Evolutionary conservation across 1,140 invertebrate species (phyloP), one percentile per base, ranked within the genome.

Genomic region (Temnothorax nylanderi): DNA sequence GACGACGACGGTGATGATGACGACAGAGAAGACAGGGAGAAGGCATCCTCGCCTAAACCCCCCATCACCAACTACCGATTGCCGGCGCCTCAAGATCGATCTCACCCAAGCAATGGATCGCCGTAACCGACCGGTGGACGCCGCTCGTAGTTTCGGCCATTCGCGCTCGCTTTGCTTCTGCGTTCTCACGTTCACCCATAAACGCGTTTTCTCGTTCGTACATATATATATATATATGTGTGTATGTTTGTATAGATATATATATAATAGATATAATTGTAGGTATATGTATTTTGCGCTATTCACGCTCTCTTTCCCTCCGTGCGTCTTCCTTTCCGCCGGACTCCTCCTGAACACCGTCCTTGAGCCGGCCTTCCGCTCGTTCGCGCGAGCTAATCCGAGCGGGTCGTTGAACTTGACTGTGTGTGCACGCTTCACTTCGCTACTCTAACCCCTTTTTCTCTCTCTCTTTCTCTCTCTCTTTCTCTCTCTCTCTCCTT

Each of bases 41-140:
- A 95, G 93, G 94, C 94, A 95, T 95, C 93, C 93, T 95, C 94
- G 94, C 94, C 94, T 92, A 94, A 95, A 93, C 92, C 93, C 94
- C 94, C 94, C 94, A 95, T 95, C 94, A 95, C 94, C 94, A 94
- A 91, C 89, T 89, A 89, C 86, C 93, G 91, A 87, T 90, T 91
- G 90, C 89, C 88, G 88, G 88, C 85, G 89, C 88, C 91, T 92
- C 90, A 88, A 87, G 90, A 92, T 92, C 90, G 88, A 92, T 90
- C 91, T 93, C 87, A 87, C 76, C 91, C 87, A 75, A 87, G 72
- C 87, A 82, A 87, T 91, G 87, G 88, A 92, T 90, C 91, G 88
- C 88, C 86, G 82, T 84, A 80, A 87, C 75, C 89, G 62, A 54
- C 76, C 71, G 84, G 88, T 89, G 80, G 60, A 82, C 85, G 82